Evolutionary conservation across 2,797 vertebrate species (phyloP).

Genomic region (Thunnus albacares): DNA sequence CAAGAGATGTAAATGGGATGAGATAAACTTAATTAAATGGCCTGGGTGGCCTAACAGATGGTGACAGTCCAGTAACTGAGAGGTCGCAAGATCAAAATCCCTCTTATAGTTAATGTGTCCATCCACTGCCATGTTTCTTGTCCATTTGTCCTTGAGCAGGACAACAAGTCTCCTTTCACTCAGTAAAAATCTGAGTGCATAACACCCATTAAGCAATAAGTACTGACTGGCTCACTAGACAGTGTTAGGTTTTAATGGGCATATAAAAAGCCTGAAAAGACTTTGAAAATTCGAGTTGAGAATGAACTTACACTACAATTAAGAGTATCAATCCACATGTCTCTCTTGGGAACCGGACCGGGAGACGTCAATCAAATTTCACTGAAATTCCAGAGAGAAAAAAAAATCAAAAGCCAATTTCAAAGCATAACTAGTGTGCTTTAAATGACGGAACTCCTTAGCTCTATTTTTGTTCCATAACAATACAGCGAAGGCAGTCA

Average conservation of each 20-base stretch:
- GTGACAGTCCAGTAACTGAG: conserved; percentile 46
- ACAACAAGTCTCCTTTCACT: conserved; percentile 1
- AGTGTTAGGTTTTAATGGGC: not conserved
- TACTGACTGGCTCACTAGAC: not conserved
- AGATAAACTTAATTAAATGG: conserved; percentile 45
- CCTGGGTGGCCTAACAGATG: conserved; percentile 40
- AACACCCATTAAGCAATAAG: not conserved
- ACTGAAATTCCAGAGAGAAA: not conserved
- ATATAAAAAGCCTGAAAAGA: not conserved
- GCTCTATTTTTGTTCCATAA: not conserved
- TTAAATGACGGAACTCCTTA: not conserved
- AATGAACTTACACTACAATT: not conserved
- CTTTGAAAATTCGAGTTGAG: not conserved
- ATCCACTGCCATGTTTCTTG: conserved; percentile 16
- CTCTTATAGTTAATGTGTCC: conserved; percentile 30
- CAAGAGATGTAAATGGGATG: conserved; percentile 42
- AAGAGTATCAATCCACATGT: not conserved
- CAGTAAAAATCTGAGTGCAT: conserved; percentile 4
- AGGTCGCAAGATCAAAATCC: conserved; percentile 39
- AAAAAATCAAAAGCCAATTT: too few relatives aligned
- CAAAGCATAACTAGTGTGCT: not conserved
- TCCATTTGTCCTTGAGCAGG: conserved; percentile 49
- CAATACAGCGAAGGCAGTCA: not conserved
- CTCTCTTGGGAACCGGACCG: not conserved
- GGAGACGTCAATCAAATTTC: not conserved